Evolutionary conservation across 2,888 invertebrate species (phyloP), one percentile per base, ranked within the genome.

Genomic region (Biston betularia): DNA sequence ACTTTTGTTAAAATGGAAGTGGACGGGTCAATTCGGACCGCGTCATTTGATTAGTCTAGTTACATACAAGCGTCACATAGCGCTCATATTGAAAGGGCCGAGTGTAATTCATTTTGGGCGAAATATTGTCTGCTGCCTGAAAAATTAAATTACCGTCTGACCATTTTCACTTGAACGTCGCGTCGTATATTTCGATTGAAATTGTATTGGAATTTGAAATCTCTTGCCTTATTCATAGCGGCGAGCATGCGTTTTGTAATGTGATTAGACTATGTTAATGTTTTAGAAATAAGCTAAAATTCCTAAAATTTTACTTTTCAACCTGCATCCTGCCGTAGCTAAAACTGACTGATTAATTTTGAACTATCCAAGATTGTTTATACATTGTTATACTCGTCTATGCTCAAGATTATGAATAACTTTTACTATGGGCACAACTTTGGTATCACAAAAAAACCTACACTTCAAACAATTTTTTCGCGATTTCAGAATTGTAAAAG

Each of bases 81-180:
- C 74, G 58, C 76, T 76, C 75, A 75, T 77, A 81, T 76, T 77
- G 84, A 81, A 87, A 84, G 85, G 86, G 87, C 79, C 80, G 80
- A 75, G 80, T 81, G 82, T 89, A 88, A 89, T 89, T 88, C 84
- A 85, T 87, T 89, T 89, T 87, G 75, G 80, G 68, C 78, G 81
- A 81, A 87, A 86, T 86, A 86, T 85, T 85, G 84, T 85, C 82
- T 83, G 83, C 69, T 73, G 75, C 75, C 74, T 75, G 78, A 78
- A 81, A 79, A 83, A 84, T 82, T 79, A 75, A 83, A 83, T 84
- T 84, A 80, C 69, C 74, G 75, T 71, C 77, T 72, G 75, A 77
- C 74, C 68, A 67, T 68, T 70, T 70, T 53, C 50, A 73, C 70
- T 63, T 57, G 61, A 46, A 35, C 14, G 62, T 63, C 14, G 45